Conservation (phyloP, 2,113 vertebrate species). For the Natator depressus region DNA sequence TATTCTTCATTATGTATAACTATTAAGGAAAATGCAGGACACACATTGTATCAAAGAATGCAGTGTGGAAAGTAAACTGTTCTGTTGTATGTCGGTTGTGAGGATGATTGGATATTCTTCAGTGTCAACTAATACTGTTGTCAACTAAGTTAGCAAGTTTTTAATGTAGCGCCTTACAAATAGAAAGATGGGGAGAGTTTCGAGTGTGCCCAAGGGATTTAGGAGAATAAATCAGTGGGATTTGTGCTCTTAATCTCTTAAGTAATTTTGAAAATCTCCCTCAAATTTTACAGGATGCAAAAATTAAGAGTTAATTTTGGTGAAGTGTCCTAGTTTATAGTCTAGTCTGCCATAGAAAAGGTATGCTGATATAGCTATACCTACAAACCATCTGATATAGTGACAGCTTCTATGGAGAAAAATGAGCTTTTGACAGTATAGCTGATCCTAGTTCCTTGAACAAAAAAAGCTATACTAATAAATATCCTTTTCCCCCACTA, state of each 20-base stretch:
- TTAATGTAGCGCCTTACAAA: not conserved
- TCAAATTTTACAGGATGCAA: not conserved
- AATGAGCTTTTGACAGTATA: not conserved
- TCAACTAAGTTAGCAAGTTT: not conserved
- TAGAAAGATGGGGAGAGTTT: not conserved
- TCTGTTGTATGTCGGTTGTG: accelerated
- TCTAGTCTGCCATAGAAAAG: not conserved
- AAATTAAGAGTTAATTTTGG: not conserved
- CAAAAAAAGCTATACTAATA: not conserved
- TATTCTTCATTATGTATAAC: not conserved
- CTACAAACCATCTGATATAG: accelerated
- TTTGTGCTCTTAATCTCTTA: not conserved
- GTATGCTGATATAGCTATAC: not conserved
- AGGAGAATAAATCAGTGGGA: not conserved
- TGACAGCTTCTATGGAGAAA: not conserved
- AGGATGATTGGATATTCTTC: not conserved
- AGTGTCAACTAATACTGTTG: not conserved
- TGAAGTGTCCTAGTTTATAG: not conserved
- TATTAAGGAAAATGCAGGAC: not conserved
- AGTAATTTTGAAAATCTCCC: not conserved
- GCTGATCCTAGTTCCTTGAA: accelerated
- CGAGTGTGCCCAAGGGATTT: not conserved
- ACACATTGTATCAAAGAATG: not conserved
- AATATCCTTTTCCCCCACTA: not conserved
- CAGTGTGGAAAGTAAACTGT: not conserved